Conservation (phyloP, 1,140 invertebrate species). For the Zophobas atratus region DNA sequence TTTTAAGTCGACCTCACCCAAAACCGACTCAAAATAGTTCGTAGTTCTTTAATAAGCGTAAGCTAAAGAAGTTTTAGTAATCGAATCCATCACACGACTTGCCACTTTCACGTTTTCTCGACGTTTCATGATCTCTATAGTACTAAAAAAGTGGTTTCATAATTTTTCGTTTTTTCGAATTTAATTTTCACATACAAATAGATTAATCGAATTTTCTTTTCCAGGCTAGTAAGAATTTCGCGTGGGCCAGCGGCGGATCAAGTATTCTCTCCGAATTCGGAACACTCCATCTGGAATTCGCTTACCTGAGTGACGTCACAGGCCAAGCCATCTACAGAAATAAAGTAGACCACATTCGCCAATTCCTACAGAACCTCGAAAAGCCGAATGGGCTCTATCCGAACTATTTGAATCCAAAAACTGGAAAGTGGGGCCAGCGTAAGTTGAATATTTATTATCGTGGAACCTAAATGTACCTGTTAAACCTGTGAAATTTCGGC, state of each 20-base stretch:
- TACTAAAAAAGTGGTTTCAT: too few relatives aligned
- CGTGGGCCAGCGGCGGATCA: conserved; percentile 96
- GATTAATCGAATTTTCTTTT: conserved; percentile 54
- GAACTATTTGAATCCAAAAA: conserved; percentile 97
- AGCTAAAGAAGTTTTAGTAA: too few relatives aligned
- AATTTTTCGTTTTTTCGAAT: too few relatives aligned
- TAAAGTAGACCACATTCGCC: conserved; percentile 90
- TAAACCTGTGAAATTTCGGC: too few relatives aligned
- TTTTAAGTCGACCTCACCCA: too few relatives aligned
- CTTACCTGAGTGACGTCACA: conserved; percentile 95
- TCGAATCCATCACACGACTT: too few relatives aligned
- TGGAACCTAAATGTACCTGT: too few relatives aligned
- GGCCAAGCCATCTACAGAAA: conserved; percentile 91
- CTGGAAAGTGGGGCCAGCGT: conserved; percentile 98
- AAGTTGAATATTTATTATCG: conserved; percentile 70
- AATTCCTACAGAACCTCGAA: conserved; percentile 86
- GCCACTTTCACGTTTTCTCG: too few relatives aligned
- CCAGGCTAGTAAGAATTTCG: conserved; percentile 93
- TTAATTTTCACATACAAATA: too few relatives aligned
- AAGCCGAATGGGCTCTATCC: conserved; percentile 97
- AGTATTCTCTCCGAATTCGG: conserved; percentile 99
- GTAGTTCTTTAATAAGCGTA: too few relatives aligned
- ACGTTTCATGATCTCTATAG: too few relatives aligned
- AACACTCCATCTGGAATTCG: conserved; percentile 96
- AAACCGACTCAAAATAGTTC: too few relatives aligned